phyloP scores from a whole-genome alignment of 30 jellyfish, hydroid and myxozoan genomes.

The Turritopsis rubra region DNA sequence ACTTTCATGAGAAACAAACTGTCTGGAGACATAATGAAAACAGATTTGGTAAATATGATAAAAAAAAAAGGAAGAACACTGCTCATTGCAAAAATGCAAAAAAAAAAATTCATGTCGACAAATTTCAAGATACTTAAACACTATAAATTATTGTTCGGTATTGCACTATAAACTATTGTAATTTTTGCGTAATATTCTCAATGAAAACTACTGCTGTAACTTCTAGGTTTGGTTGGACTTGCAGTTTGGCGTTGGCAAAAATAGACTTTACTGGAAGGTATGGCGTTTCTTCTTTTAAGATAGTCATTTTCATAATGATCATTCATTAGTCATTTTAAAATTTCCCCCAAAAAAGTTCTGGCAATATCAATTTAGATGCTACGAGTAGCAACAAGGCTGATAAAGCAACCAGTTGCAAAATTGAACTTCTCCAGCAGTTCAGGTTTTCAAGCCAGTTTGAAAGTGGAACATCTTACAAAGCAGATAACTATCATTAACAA shows the following conservation, averaged over 20 bases:
- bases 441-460: not conserved
- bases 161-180: too few species aligned
- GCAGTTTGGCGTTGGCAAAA: constrained; percentile 26
- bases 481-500: constrained; percentile 3
- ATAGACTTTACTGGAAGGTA: not conserved
- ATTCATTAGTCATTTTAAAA: too few species aligned
- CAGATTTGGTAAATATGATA: too few species aligned
- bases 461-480: not conserved
- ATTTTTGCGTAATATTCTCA: too few species aligned
- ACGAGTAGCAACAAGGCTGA: not conserved
- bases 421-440: not conserved
- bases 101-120: too few species aligned
- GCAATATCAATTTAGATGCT: not conserved
- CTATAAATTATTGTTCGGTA: too few species aligned
- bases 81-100: too few species aligned
- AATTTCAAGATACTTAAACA: too few species aligned
- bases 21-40: too few species aligned
- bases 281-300: not conserved
- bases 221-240: constrained; percentile 17
- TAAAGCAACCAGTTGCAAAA: not conserved
- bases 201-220: not conserved
- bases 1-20: too few species aligned
- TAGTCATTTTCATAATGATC: not conserved
- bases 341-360: too few species aligned
- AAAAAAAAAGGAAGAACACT: too few species aligned